Percentiles rank a stretch among this genome's conserved stretches.
Evolutionary conservation across 1,140 invertebrate genomes (phyloP).

Genomic region (Aphidius ervi): DNA sequence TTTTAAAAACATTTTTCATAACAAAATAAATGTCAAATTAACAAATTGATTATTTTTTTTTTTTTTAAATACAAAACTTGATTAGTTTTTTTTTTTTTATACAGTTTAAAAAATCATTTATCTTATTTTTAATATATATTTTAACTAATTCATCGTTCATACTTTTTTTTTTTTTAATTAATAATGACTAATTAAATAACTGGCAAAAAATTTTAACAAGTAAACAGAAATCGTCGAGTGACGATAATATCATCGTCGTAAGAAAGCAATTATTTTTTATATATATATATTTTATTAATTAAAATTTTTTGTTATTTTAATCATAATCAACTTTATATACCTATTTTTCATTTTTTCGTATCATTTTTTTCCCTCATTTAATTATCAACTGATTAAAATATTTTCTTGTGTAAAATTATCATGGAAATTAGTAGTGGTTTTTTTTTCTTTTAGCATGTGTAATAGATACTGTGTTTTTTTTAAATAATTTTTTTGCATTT

Average conservation of each 20-base stretch:
- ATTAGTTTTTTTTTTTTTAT: too few relatives aligned
- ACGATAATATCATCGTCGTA: conserved; percentile 2
- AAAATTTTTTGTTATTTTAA: background rate
- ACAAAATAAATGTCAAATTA: too few relatives aligned
- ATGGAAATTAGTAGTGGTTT: too few relatives aligned
- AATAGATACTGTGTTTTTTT: too few relatives aligned
- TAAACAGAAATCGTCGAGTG: conserved; percentile 3
- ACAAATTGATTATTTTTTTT: too few relatives aligned
- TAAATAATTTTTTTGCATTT: too few relatives aligned
- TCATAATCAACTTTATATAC: conserved; percentile 2
- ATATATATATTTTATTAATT: conserved; percentile 11
- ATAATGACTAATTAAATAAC: background rate
- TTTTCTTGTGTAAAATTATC: background rate
- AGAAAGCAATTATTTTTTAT: conserved; percentile 2
- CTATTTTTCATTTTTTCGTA: background rate
- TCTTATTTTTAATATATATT: background rate
- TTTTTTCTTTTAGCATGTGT: too few relatives aligned
- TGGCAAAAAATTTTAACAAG: background rate
- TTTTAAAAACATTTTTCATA: too few relatives aligned
- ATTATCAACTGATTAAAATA: conserved; percentile 6
- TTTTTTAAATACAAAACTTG: too few relatives aligned
- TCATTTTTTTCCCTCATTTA: background rate
- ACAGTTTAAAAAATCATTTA: background rate
- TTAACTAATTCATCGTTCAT: background rate
- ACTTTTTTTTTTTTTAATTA: background rate